Evolutionary conservation across 2,113 vertebrate genomes (phyloP).

Genomic region (Xenopus borealis): DNA sequence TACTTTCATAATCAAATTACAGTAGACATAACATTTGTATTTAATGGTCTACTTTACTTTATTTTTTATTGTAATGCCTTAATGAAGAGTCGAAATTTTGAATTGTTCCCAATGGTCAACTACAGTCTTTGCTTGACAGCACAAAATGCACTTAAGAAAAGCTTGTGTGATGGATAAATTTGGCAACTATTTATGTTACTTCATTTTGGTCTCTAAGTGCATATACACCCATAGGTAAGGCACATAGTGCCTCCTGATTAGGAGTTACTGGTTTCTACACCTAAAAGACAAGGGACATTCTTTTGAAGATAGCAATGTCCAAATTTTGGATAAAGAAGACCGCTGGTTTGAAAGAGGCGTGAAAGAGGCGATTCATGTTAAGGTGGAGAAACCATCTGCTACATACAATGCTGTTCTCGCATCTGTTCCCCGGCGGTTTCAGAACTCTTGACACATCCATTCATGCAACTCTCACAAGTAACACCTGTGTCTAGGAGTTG

Average conservation of each 20-base stretch:
- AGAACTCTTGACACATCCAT: no score
- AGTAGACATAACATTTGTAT: constrained; percentile 36
- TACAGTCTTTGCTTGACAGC: constrained; percentile 34
- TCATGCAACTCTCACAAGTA: no score
- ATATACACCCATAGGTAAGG: constrained; percentile 26
- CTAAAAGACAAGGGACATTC: no score
- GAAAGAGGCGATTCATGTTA: no score
- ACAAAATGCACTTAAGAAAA: constrained; percentile 27
- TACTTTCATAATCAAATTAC: constrained; percentile 38
- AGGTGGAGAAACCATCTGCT: no score
- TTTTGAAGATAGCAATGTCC: no score
- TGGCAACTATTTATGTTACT: constrained; percentile 37
- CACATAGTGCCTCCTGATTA: constrained; percentile 1
- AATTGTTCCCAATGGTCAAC: constrained; percentile 39
- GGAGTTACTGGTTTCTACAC: no score
- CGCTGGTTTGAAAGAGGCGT: no score
- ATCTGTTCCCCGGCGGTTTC: no score
- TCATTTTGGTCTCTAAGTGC: constrained; percentile 20
- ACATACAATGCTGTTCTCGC: no score
- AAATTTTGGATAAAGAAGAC: no score
- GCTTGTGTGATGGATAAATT: constrained; percentile 31
- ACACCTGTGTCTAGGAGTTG: no score
- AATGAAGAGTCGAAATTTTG: constrained; percentile 42
- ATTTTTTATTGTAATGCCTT: constrained; percentile 30
- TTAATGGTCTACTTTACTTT: constrained; percentile 35